Evolutionary conservation across 1,140 invertebrate genomes (phyloP), one percentile per base, ranked within the genome.

Genomic region (Bombus difficillimus): DNA sequence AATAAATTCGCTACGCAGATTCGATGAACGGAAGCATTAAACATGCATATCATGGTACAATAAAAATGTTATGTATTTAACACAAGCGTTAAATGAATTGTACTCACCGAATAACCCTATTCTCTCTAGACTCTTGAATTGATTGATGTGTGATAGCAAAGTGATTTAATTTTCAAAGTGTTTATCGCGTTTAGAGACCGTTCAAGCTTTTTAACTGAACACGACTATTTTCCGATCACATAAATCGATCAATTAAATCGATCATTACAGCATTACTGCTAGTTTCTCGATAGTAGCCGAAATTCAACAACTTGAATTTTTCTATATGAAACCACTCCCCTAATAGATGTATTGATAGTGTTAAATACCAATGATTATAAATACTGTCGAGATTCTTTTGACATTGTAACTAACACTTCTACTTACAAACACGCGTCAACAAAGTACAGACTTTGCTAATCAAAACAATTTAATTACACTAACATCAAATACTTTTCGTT

Each of bases 1-100:
- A 22, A 39, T 22, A n/a, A 28, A 53, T 57, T 81, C 28, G 66
- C 66, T n/a, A 71, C 9, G 22, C 78, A 39, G 28, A 57, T 53
- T 41, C 68, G 41, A 71, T 15, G 62, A 81, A 81, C 15, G 3
- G 10, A 72, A 81, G 79, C 79, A 71, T 53, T 59, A 81, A 81
- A 62, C 68, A 41, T 81, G 79, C 79, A 81, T 81, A 81, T 81
- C 79, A 81, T 81, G 37, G 68, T 81, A 72, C 79, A 81, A 81
- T 81, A 81, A 81, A 81, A 53, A 81, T 72, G 79, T 81, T 81
- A 72, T 32, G 68, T 72, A 81, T 72, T 81, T 81, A 81, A 81
- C 18, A 72, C 59, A 37, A 53, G 64, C 59, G 47, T 81, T 72
- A n/a, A 81, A 37, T 81, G 28, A 72, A 41, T 81, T 28, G 68